Evolutionary conservation across 2,113 vertebrate species (phyloP).

Genomic region (Mustela lutreola): DNA sequence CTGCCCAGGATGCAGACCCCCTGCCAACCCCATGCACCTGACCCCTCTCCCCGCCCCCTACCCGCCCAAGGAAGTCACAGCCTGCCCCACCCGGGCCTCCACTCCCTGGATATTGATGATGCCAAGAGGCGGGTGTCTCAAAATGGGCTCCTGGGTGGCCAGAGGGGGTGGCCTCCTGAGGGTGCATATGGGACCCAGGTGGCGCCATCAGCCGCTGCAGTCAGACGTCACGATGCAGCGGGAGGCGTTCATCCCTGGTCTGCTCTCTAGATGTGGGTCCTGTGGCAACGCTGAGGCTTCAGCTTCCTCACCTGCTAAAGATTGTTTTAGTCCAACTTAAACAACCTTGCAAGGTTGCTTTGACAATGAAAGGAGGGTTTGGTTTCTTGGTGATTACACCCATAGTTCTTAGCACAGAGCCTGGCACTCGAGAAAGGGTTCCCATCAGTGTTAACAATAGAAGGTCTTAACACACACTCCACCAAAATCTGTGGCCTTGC

Average conservation of each 20-base stretch:
- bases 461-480: rapidly evolving
- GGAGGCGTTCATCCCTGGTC: neutral
- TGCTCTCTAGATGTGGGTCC: neutral
- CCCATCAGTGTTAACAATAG: rapidly evolving
- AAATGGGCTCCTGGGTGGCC: neutral
- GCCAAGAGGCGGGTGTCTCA: neutral
- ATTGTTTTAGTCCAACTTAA: neutral
- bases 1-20: conserved; percentile 68
- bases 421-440: neutral
- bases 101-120: neutral
- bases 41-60: conserved; percentile 34
- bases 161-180: neutral
- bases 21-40: neutral
- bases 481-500: neutral
- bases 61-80: neutral
- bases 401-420: neutral
- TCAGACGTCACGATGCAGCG: neutral
- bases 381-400: rapidly evolving
- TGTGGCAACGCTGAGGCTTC: neutral
- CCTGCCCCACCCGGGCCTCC: conserved; percentile 15
- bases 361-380: neutral
- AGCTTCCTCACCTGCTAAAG: neutral
- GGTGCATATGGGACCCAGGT: neutral
- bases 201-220: neutral
- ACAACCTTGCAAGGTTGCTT: too few relatives aligned